Evolutionary conservation across 1,140 invertebrate genomes (phyloP).

Genomic region (Harlomillsia oculata): DNA sequence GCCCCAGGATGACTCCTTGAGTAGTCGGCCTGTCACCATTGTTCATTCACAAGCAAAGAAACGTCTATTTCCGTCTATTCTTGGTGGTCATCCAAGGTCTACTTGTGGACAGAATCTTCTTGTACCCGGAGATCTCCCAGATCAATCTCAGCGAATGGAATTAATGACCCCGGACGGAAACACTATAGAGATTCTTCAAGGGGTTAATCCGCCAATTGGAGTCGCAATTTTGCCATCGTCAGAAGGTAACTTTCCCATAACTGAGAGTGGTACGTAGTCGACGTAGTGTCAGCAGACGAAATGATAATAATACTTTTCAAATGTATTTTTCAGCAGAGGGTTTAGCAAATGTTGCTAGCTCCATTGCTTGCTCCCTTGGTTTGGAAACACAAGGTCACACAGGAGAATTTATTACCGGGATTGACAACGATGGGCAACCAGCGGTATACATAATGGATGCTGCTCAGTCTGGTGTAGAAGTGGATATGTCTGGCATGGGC

Average conservation of each 20-base stretch:
- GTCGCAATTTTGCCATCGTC: conserved; percentile 28
- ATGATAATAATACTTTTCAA: too few relatives aligned
- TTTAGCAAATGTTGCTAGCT: conserved; percentile 46
- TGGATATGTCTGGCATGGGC: conserved; percentile 23
- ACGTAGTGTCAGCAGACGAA: conserved; percentile 30
- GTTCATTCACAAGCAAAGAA: conserved; percentile 27
- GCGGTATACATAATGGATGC: conserved; percentile 29
- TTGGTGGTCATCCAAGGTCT: conserved; percentile 34
- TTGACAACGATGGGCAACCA: conserved; percentile 14
- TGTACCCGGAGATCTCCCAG: conserved; percentile 11
- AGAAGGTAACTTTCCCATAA: conserved; percentile 19
- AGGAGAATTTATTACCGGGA: conserved; percentile 18
- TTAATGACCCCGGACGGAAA: conserved; percentile 24
- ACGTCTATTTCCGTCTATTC: conserved; percentile 25
- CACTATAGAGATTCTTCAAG: conserved; percentile 28
- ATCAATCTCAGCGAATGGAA: conserved; percentile 14
- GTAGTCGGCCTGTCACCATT: conserved; percentile 33
- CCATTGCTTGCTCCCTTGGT: conserved; percentile 51
- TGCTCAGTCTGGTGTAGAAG: conserved; percentile 23
- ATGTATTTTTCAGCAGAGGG: too few relatives aligned
- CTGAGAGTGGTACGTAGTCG: background rate
- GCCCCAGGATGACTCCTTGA: conserved; percentile 28
- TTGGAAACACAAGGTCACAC: conserved; percentile 39
- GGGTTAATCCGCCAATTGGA: conserved; percentile 21
- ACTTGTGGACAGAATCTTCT: conserved; percentile 9